Percentiles rank a stretch among this genome's conserved stretches.
phyloP scores from a whole-genome alignment of 2,888 invertebrate species.

The Timema cristinae region DNA sequence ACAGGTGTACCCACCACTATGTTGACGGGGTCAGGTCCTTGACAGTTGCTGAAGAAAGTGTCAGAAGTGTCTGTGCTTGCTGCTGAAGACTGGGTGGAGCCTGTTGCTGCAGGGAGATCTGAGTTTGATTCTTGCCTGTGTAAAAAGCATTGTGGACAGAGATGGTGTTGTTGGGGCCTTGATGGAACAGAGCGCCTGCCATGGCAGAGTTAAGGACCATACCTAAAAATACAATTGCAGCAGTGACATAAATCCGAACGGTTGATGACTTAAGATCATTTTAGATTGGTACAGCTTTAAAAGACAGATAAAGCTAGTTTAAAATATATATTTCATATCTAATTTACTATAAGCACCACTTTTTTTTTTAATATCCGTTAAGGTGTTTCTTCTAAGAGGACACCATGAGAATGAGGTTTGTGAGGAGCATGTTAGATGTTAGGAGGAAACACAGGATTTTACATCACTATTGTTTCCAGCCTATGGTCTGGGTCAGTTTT shows the following conservation, averaged over 20 bases:
- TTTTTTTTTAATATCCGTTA: too few relatives aligned
- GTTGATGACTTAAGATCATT: neutral
- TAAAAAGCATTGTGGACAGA: conserved; percentile 48
- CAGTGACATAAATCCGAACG: neutral
- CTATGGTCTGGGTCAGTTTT: too few relatives aligned
- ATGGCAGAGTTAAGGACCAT: conserved; percentile 45
- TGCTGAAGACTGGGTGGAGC: conserved; percentile 18
- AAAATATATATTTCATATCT: too few relatives aligned
- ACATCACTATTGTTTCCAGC: too few relatives aligned
- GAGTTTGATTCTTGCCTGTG: conserved; percentile 32
- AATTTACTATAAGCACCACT: too few relatives aligned
- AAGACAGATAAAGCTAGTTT: too few relatives aligned
- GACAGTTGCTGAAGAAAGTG: conserved; percentile 24
- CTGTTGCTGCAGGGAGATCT: neutral
- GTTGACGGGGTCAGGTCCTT: conserved; percentile 29
- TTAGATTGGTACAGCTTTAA: neutral
- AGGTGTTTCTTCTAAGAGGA: neutral
- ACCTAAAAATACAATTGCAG: conserved; percentile 39
- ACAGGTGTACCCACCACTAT: conserved; percentile 46
- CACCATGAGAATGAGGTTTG: neutral
- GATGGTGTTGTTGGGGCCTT: conserved; percentile 44
- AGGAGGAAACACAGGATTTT: too few relatives aligned
- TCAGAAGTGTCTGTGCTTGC: conserved; percentile 31
- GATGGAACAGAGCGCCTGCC: conserved; percentile 45
- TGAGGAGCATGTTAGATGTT: too few relatives aligned